Conservation (phyloP, 1,140 invertebrate genomes). For the Bombus terrestris region DNA sequence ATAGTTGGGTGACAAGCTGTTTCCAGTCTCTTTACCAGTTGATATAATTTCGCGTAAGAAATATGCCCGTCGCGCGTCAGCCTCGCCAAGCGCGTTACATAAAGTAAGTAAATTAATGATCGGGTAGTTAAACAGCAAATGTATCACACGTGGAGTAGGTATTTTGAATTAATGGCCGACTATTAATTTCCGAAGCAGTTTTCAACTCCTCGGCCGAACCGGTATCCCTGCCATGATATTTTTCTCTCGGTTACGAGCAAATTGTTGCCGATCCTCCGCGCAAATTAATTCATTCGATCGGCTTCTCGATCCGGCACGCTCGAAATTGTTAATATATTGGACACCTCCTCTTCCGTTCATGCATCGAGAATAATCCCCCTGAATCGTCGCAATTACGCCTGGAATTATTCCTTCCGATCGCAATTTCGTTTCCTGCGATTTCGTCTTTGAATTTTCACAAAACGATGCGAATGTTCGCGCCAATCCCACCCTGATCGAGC, state of each 20-base stretch:
- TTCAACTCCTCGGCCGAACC: constrained; percentile 55
- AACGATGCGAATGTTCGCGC: background rate
- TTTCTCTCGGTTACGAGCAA: background rate
- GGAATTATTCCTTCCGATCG: constrained; percentile 41
- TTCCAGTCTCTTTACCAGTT: constrained; percentile 42
- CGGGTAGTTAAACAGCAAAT: constrained; percentile 53
- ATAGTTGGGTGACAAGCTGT: constrained; percentile 38
- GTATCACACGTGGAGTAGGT: constrained; percentile 47
- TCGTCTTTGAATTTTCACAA: constrained; percentile 5
- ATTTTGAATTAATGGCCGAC: constrained; percentile 56
- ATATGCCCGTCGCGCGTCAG: constrained; percentile 31
- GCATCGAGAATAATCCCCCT: background rate
- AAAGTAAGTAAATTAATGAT: constrained; percentile 54
- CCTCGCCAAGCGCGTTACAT: constrained; percentile 42
- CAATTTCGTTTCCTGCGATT: background rate
- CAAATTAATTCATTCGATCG: constrained; percentile 34
- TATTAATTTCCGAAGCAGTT: constrained; percentile 63
- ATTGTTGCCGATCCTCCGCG: constrained; percentile 8
- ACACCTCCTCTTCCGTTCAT: background rate
- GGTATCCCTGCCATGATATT: constrained; percentile 10
- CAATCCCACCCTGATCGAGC: background rate
- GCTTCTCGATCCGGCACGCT: background rate
- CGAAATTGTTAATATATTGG: constrained; percentile 43
- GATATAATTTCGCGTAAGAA: constrained; percentile 49
- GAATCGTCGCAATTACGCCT: constrained; percentile 32